Base-by-base conservation (phyloP, 2,888 invertebrate species). In the Calliphora vomitoria region DNA sequence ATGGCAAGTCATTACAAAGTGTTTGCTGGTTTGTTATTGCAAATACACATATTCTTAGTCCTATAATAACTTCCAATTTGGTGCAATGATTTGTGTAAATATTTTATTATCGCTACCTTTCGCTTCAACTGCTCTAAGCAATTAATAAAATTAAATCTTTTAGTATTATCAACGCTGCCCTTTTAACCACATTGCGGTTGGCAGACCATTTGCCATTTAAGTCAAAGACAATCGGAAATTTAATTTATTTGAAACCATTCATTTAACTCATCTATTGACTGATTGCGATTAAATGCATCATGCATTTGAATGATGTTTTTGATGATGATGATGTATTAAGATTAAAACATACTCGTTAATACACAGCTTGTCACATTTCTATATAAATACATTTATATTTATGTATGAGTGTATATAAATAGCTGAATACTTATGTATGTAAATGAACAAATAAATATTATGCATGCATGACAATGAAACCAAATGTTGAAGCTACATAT, bases 221-320 rank as follows among this genome's bases (percentile, higher is more conserved):
- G 31, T 66, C 55, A 47, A 72, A 74, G 60, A 44, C 80, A 75
- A 62, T 44, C 82, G 83, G 80, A 80, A 75, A 76, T 83, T 86
- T 80, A 86, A 86, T 86, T 86, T 86, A 86, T 82, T 62, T 69
- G 62, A 82, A 75, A 75, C 75, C 64, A 79, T 69, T 74, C 60
- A 64, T 68, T 58, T 47, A 78, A 79, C 64, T 74, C 60, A 64
- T 68, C 58, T 47, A 78, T 8, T 31, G 0, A 5, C 15, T 35
- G 55, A 66, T 35, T 74, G 62, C 31, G 18, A 64, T 72, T 64
- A 64, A 66, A 82, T 66, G 64, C 64, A 81, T 44, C 72, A 72
- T 55, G 44, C 35, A 82, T 55, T 74, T 10, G 44, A 55, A 55
- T 75, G 38, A 68, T 55, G 66, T 0, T 76, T 15, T 5, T 11